A percentile compares a stretch with the other conserved stretches of the same genome.
Evolutionary conservation across 1,140 invertebrate genomes (phyloP).

Genomic region (Fopius arisanus): DNA sequence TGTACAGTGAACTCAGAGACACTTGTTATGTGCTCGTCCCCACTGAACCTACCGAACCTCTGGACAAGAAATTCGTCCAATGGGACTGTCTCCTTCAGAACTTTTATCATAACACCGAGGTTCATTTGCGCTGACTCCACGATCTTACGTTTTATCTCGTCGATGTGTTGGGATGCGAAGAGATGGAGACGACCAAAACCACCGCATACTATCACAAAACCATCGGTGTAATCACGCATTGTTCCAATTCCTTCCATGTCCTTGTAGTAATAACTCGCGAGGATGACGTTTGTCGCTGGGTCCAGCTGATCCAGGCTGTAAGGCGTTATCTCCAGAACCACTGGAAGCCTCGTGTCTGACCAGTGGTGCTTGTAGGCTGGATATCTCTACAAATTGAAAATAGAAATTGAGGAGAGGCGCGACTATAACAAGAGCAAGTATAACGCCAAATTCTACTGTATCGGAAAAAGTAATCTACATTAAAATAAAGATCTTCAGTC

Average conservation of each 20-base stretch:
- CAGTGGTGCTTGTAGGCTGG: slow-evolving; percentile 95
- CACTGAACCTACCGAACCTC: slow-evolving; percentile 86
- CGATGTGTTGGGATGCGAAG: slow-evolving; percentile 84
- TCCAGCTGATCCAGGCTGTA: slow-evolving; percentile 91
- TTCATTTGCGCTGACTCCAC: slow-evolving; percentile 80
- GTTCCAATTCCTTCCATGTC: slow-evolving; percentile 85
- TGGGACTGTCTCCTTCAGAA: slow-evolving; percentile 80
- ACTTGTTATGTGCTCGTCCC: slow-evolving; percentile 89
- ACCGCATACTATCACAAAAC: slow-evolving; percentile 88
- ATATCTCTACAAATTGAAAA: slow-evolving; percentile 85
- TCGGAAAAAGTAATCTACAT: no score
- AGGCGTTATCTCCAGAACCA: slow-evolving; percentile 88
- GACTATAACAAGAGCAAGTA: no score
- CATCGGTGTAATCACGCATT: slow-evolving; percentile 77
- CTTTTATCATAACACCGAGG: slow-evolving; percentile 83
- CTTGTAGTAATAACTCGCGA: slow-evolving; percentile 92
- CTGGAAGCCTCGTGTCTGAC: slow-evolving; percentile 88
- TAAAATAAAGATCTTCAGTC: no score
- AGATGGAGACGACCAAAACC: slow-evolving; percentile 89
- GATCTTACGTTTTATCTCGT: slow-evolving; percentile 87
- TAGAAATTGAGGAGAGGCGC: no score
- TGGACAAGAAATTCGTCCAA: slow-evolving; percentile 85
- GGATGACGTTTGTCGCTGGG: slow-evolving; percentile 78
- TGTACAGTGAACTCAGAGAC: slow-evolving; percentile 92
- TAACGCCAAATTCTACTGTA: no score